Conservation (phyloP, 2,888 invertebrate genomes). For the Acrobeloides nanus region DNA sequence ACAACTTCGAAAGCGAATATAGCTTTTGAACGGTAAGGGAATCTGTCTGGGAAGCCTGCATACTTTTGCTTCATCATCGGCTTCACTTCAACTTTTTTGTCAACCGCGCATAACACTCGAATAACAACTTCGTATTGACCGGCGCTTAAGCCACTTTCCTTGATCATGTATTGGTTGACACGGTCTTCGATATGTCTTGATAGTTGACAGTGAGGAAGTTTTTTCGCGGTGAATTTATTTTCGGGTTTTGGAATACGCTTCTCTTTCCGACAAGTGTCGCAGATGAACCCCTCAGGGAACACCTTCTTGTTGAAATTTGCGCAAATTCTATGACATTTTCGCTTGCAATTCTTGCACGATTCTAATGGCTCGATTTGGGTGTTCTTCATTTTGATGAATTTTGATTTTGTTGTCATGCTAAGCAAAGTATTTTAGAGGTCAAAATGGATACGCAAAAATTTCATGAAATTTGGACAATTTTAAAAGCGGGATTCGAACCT, state of each 20-base stretch:
- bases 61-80: slow-evolving; percentile 74
- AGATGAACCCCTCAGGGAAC: slow-evolving; percentile 70
- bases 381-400: slow-evolving; percentile 95
- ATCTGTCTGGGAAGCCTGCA: slow-evolving; percentile 78
- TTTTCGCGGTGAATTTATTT: slow-evolving; percentile 91
- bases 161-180: slow-evolving; percentile 91
- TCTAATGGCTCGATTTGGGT: slow-evolving; percentile 87
- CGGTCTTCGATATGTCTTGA: slow-evolving; percentile 94
- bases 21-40: slow-evolving; percentile 95
- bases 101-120: slow-evolving; percentile 91
- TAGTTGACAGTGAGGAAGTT: slow-evolving; percentile 84
- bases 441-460: background rate
- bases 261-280: slow-evolving; percentile 89
- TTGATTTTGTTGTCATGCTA: slow-evolving; percentile 89
- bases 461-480: no score
- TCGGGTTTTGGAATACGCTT: slow-evolving; percentile 86
- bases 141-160: no score
- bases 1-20: slow-evolving; percentile 98
- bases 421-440: slow-evolving; percentile 12
- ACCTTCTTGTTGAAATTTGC: slow-evolving; percentile 88
- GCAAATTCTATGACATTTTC: slow-evolving; percentile 96
- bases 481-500: no score
- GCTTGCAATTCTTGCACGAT: slow-evolving; percentile 86
- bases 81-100: slow-evolving; percentile 96
- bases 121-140: slow-evolving; percentile 89